Base-by-base conservation (phyloP, 1,140 invertebrate species). In the Schlechtendalia chinensis region DNA sequence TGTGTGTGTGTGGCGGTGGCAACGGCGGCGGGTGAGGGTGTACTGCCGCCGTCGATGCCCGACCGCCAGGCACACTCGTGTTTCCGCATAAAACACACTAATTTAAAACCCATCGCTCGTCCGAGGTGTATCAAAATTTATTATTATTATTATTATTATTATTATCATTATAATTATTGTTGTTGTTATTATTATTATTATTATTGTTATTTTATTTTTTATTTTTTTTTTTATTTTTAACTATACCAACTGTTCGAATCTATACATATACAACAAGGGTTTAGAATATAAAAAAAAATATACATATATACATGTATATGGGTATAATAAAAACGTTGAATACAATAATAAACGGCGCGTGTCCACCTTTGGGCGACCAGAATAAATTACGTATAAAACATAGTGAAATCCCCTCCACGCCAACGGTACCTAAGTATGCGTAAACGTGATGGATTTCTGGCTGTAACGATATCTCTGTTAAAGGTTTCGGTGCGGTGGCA, bases 61-160 rank as follows among this genome's bases (percentile, higher is more conserved):
- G 53, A 58, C n/a, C 74, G n/a, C 74, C 74, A 77, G 56, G 54
- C 74, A 59, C 29, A 77, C 56, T 77, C 74, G 54, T 77, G 74
- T n/a, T 77, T 45, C 54, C 74, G 74, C 74, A 77, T 77, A 77
- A 77, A 77, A 32, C 45, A 77, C 56, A 77, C 74, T 77, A 59
- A 77, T 77, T 77, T 77, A 77, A 77, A 77, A 77, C 27, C 74
- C 74, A 77, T 77, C 29, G 74, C 29, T 77, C 74, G 74, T 77
- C 29, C 54, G 56, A 77, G 74, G 54, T 59, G 29, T 59, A 77
- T 77, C 50, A 56, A 74, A 74, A 74, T 54, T 69, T 69, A 69
- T 50, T 69, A 69, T 69, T 69, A 50, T 50, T 69, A 63, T 45
- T 61, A 61, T 61, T 59, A 24, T 59, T 59, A 14, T 59, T 59